Base-by-base conservation (phyloP, 2,797 vertebrate species). In the Centroberyx gerrardi region DNA sequence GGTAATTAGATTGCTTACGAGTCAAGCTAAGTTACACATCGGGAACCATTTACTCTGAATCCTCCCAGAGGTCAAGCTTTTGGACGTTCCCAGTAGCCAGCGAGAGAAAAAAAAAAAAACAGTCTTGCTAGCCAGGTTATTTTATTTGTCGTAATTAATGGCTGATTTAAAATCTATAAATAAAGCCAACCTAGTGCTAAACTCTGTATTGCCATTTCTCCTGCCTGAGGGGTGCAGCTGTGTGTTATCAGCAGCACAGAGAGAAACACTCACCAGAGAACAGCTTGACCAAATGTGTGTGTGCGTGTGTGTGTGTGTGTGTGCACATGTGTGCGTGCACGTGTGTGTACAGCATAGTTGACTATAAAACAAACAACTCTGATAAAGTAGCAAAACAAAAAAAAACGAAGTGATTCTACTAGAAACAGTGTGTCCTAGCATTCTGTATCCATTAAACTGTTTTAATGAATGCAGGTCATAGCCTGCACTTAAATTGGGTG, bases 141-240 rank as follows among this genome's bases (percentile, higher is more conserved):
- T 87, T 85, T 81, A 76, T 87, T 85, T 76, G 54, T 62, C 51
- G 71, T 86, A 85, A 92, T 92, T 90, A 88, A 90, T 87, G 74
- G 64, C 76, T 79, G 63, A 88, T 78, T 84, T 67, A 73, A 69
- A 51, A 53, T 61, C 60, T 58, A 72, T 55, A 62, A 87, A 87
- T 79, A 87, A 91, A 78, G 7, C 3, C 60, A 81, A 68, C n/a
- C 0, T 8, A 74, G 59, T 22, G 80, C 17, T 85, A 62, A 74
- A 56, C 60, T 82, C 12, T 49, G 14, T 31, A 55, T n/a, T 83
- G 79, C 70, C 80, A 67, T 42, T 77, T 53, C 42, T 78, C 71
- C 72, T 68, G 89, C 67, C 61, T 70, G 64, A 74, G 80, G 71
- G 65, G 38, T 87, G 48, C 83, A 77, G 58, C 75, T 85, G 91